Evolutionary conservation across 2,888 invertebrate genomes (phyloP).

Genomic region (Chrysotoxum bicinctum): DNA sequence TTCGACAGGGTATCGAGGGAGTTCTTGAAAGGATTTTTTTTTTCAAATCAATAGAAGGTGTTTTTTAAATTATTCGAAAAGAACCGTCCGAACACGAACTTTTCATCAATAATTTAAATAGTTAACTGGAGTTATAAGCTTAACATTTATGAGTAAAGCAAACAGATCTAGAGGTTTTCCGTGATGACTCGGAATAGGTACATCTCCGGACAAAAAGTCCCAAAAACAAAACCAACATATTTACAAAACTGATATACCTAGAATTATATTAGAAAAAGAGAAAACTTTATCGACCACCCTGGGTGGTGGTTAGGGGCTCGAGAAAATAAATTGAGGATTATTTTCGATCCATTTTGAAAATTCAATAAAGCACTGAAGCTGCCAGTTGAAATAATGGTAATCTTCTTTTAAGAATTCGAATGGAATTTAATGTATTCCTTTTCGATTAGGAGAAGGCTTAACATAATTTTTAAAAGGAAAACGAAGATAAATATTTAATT

Average conservation of each 20-base stretch:
- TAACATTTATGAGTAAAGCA: background rate
- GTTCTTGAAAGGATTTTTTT: constrained; percentile 19
- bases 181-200: too few species aligned
- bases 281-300: background rate
- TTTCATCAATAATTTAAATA: background rate
- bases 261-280: too few species aligned
- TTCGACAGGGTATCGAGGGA: constrained; percentile 15
- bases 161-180: too few species aligned
- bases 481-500: background rate
- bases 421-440: background rate
- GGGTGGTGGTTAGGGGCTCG: too few species aligned
- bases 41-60: background rate
- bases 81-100: constrained; percentile 13
- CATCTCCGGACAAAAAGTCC: too few species aligned
- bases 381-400: constrained; percentile 17
- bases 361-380: constrained; percentile 13
- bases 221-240: too few species aligned
- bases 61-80: constrained; percentile 10
- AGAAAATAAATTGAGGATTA: constrained; percentile 2
- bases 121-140: background rate
- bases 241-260: too few species aligned
- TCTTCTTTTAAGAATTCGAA: background rate
- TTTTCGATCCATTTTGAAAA: constrained; percentile 6
- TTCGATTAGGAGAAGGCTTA: constrained; percentile 1
- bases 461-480: constrained; percentile 1